Percentiles rank a stretch among this genome's conserved stretches.
phyloP scores from a whole-genome alignment of 2,113 vertebrate genomes.

The Aix galericulata region DNA sequence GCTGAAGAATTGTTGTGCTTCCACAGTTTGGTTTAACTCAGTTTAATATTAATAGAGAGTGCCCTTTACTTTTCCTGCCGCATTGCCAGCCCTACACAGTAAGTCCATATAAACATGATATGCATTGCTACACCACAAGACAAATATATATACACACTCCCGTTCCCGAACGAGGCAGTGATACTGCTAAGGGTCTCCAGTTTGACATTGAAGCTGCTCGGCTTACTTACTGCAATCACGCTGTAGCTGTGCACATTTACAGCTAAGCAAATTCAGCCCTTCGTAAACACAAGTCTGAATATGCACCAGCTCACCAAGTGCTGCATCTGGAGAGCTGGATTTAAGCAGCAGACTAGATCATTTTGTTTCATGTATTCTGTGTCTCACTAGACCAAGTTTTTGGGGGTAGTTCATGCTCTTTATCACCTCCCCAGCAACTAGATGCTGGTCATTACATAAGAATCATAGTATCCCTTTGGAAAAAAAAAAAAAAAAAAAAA shows the following conservation, averaged over 20 bases:
- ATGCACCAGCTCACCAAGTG: background rate
- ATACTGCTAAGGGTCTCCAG: background rate
- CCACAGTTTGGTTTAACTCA: background rate
- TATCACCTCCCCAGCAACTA: too few relatives aligned
- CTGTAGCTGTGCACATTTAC: background rate
- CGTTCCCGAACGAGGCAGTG: background rate
- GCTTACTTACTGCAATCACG: background rate
- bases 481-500: accelerated
- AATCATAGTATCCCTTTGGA: background rate
- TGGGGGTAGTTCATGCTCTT: background rate
- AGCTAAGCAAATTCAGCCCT: background rate
- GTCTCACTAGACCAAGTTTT: background rate
- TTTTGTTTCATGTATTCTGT: background rate
- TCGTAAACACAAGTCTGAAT: background rate
- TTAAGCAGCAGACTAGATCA: background rate
- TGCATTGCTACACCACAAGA: accelerated
- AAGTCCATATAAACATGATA: background rate
- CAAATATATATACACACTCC: background rate
- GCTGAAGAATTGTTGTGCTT: background rate
- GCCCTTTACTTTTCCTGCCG: background rate
- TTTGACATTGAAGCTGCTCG: background rate
- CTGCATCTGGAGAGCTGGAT: background rate
- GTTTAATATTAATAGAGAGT: background rate
- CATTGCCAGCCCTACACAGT: background rate
- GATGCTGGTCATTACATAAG: background rate